phyloP scores from a whole-genome alignment of 1,140 invertebrate genomes.

The Drosophila bocqueti region DNA sequence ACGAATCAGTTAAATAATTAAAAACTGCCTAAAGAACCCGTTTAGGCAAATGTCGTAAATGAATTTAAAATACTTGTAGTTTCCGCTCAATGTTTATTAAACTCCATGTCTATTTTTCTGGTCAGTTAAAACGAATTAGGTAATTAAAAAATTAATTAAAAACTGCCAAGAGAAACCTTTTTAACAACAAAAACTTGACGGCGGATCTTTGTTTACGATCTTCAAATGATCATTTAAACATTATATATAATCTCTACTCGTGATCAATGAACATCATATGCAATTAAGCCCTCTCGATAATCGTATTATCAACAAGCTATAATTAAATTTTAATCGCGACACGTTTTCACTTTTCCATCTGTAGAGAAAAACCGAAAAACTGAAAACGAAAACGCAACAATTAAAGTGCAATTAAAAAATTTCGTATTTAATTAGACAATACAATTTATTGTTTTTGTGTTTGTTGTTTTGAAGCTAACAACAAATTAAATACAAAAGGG shows the following conservation, averaged over 20 bases:
- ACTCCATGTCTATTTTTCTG: not conserved
- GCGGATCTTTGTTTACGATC: not conserved
- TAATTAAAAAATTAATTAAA: not conserved
- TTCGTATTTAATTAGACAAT: slow-evolving; percentile 52
- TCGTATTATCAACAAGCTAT: slow-evolving; percentile 66
- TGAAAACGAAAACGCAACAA: slow-evolving; percentile 62
- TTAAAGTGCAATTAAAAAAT: slow-evolving; percentile 76
- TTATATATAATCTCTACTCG: slow-evolving; percentile 1
- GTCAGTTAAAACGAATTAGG: not conserved
- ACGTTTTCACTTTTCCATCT: slow-evolving; percentile 73
- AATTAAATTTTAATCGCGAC: slow-evolving; percentile 66
- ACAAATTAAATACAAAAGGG: slow-evolving; percentile 34
- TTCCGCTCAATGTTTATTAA: not conserved
- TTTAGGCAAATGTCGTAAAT: not conserved
- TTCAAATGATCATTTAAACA: not conserved
- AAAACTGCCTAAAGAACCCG: not conserved
- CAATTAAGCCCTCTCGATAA: slow-evolving; percentile 45
- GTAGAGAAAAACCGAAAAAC: slow-evolving; percentile 41
- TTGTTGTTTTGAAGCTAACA: slow-evolving; percentile 18
- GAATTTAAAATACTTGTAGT: not conserved
- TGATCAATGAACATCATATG: slow-evolving; percentile 9
- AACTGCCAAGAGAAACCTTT: not conserved
- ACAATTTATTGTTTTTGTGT: slow-evolving; percentile 20
- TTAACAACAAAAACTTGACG: not conserved
- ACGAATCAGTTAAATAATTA: not conserved